These are phyloP conservation scores for Drymodes brunneopygia DNA, from an alignment of 2,113 vertebrate genomes.

Conservation along the genomic window DNA sequence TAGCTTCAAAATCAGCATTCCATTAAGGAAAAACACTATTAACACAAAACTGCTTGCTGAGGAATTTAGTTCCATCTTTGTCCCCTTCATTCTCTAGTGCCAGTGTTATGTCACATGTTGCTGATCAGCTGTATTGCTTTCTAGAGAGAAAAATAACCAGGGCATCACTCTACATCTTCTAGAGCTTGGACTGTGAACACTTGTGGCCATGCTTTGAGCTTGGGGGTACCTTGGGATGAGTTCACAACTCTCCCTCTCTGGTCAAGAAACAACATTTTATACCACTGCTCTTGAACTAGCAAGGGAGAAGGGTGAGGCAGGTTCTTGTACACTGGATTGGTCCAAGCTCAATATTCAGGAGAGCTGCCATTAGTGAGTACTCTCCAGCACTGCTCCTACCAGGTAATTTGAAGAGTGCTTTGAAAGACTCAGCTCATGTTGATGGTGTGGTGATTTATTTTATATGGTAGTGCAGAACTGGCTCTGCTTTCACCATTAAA, in stretches of 20 bases:
- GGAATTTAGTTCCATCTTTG: background rate
- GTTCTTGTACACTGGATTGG: background rate
- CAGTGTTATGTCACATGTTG: background rate
- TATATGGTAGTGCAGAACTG: background rate
- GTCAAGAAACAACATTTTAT: background rate
- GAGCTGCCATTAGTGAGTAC: background rate
- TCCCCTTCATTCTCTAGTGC: background rate
- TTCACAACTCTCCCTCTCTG: background rate
- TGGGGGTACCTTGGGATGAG: background rate
- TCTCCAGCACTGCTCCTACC: background rate
- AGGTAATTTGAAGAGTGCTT: background rate
- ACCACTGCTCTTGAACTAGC: background rate
- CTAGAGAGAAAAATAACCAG: background rate
- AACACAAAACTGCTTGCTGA: background rate
- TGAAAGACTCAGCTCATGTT: accelerated
- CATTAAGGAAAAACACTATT: background rate
- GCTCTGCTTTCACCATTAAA: background rate
- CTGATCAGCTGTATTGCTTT: background rate
- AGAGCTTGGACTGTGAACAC: background rate
- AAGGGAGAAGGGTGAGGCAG: background rate
- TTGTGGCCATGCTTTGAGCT: background rate
- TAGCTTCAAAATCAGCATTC: background rate
- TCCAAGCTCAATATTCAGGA: background rate
- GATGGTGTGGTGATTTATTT: background rate
- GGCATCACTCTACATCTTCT: background rate